Percentiles rank a stretch among this genome's conserved stretches.
These are phyloP conservation scores for Nematopogon swammerdamellus DNA, from an alignment of 2,888 invertebrate species.

Conservation along the genomic window DNA sequence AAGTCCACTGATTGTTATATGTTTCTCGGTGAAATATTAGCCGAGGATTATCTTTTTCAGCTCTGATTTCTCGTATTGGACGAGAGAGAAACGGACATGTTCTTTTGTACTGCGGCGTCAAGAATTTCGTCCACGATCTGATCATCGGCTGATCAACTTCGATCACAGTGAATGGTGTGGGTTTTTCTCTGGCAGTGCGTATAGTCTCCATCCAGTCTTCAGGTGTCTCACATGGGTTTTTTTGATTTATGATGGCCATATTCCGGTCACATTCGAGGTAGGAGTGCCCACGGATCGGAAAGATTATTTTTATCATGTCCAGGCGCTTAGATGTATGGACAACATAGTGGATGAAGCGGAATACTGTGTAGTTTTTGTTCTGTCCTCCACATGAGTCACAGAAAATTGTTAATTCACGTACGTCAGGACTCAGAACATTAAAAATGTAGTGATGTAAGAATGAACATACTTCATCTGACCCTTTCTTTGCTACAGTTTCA, in stretches of 20 bases:
- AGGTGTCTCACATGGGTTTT: slow-evolving; percentile 11
- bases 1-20: neutral
- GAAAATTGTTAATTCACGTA: slow-evolving; percentile 12
- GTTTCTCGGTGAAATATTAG: slow-evolving; percentile 12
- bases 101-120: slow-evolving; percentile 10
- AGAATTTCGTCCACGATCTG: slow-evolving; percentile 9
- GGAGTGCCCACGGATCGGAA: slow-evolving; percentile 14
- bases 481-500: slow-evolving; percentile 15
- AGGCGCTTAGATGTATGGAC: slow-evolving; percentile 10
- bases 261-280: slow-evolving; percentile 14
- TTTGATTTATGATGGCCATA: slow-evolving; percentile 13
- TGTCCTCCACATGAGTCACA: slow-evolving; percentile 15
- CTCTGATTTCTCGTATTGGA: slow-evolving; percentile 4
- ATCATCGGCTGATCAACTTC: slow-evolving; percentile 4
- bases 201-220: slow-evolving; percentile 14
- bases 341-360: slow-evolving; percentile 14
- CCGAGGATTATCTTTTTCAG: slow-evolving; percentile 13
- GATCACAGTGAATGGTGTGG: slow-evolving; percentile 13
- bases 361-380: slow-evolving; percentile 16
- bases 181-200: slow-evolving; percentile 12
- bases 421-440: slow-evolving; percentile 7
- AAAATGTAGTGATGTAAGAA: slow-evolving; percentile 15
- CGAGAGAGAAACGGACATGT: slow-evolving; percentile 13
- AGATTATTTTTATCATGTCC: slow-evolving; percentile 13
- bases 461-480: slow-evolving; percentile 15